Percentiles rank a stretch among this genome's conserved stretches.
Evolutionary conservation across 2,797 vertebrate species (phyloP).

Genomic region (Danionella dracula): DNA sequence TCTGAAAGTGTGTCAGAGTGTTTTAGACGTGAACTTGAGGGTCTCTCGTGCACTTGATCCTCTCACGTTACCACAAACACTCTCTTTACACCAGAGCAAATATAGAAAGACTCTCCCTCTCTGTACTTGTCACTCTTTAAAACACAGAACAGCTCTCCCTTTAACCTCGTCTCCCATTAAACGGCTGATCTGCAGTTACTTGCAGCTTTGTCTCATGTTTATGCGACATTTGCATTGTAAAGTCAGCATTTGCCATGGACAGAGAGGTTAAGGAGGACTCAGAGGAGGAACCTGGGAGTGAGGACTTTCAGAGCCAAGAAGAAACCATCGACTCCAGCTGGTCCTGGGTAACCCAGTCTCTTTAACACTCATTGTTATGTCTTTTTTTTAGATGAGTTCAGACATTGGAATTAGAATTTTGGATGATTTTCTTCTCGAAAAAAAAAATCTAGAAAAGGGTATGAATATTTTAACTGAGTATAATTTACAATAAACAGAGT

Average conservation of each 20-base stretch:
- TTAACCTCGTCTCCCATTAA: no score
- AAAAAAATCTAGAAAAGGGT: no score
- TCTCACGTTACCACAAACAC: conserved; percentile 48
- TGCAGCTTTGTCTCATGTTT: no score
- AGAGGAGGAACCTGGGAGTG: neutral
- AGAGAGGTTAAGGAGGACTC: conserved; percentile 36
- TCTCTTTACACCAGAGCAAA: conserved; percentile 27
- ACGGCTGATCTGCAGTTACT: neutral
- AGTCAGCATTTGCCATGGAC: neutral
- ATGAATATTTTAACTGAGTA: no score
- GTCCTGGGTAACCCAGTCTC: conserved; percentile 67
- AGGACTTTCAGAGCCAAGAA: conserved; percentile 49
- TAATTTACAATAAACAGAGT: no score
- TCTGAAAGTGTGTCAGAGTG: neutral
- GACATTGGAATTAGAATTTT: no score
- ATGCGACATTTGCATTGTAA: neutral
- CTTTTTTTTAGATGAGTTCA: no score
- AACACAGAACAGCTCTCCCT: conserved; percentile 7
- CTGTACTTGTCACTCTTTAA: conserved; percentile 24
- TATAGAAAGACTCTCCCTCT: conserved; percentile 17
- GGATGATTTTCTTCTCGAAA: no score
- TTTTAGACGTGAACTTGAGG: conserved; percentile 17
- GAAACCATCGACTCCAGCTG: conserved; percentile 60
- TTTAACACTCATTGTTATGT: no score
- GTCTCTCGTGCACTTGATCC: conserved; percentile 3